These are phyloP conservation scores for Perizoma affinitatum DNA, from an alignment of 2,888 invertebrate species.

Conservation along the genomic window DNA sequence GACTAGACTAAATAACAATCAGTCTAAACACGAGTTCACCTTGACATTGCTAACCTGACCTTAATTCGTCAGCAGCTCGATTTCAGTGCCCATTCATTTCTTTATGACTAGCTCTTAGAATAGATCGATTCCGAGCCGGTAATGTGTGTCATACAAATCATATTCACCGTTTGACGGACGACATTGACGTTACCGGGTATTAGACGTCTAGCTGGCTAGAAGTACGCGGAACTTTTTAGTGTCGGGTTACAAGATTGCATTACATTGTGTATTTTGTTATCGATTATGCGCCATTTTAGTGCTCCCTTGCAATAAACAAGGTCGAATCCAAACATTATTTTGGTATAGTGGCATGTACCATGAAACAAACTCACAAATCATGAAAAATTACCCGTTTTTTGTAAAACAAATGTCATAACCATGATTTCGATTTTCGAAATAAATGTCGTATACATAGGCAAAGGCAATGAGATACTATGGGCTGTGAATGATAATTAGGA, in stretches of 20 bases:
- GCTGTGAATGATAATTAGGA: too few relatives aligned
- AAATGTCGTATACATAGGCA: too few relatives aligned
- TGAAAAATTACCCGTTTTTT: too few relatives aligned
- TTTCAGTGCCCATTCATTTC: constrained; percentile 16
- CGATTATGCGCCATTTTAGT: constrained; percentile 21
- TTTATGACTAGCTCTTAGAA: constrained; percentile 7
- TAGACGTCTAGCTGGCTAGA: constrained; percentile 60
- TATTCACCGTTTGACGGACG: constrained; percentile 16
- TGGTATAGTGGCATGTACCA: too few relatives aligned
- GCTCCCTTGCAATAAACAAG: constrained; percentile 23
- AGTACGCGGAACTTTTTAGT: constrained; percentile 63
- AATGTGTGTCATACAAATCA: constrained; percentile 17
- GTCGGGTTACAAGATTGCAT: constrained; percentile 50
- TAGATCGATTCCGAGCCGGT: constrained; percentile 11
- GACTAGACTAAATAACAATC: constrained; percentile 41
- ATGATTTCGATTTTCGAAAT: too few relatives aligned
- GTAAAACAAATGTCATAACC: too few relatives aligned
- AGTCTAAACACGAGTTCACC: constrained; percentile 38
- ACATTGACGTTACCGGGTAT: constrained; percentile 21
- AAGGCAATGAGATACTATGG: too few relatives aligned
- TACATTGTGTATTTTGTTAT: constrained; percentile 20
- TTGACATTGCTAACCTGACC: constrained; percentile 41
- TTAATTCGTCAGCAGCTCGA: constrained; percentile 25
- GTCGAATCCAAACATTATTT: constrained; percentile 2
- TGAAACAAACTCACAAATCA: too few relatives aligned